Conservation (phyloP, 2,888 invertebrate genomes). For the Formica aserva region DNA sequence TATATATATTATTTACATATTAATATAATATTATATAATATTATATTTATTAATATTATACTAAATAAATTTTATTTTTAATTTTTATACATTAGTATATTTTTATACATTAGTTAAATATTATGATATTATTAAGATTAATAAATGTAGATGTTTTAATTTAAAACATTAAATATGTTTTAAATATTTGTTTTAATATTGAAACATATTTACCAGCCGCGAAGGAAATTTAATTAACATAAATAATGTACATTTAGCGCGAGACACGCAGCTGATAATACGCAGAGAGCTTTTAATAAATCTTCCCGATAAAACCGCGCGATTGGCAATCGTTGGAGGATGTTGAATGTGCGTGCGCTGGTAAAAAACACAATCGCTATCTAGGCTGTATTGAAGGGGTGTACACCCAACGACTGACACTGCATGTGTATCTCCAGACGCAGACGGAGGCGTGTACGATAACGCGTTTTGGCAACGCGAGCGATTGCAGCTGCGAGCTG, state of each 20-base stretch:
- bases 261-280: slow-evolving; percentile 28
- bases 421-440: slow-evolving; percentile 56
- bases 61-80: neutral
- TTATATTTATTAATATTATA: neutral
- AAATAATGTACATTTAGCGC: neutral
- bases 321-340: slow-evolving; percentile 31
- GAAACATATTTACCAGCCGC: neutral
- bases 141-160: neutral
- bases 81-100: neutral
- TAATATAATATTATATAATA: neutral
- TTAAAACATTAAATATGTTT: neutral
- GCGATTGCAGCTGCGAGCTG: slow-evolving; percentile 57
- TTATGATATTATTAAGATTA: neutral
- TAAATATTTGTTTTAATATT: neutral
- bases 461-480: slow-evolving; percentile 69
- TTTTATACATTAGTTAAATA: neutral
- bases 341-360: slow-evolving; percentile 32
- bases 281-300: slow-evolving; percentile 37
- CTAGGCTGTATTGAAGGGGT: slow-evolving; percentile 66
- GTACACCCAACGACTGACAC: slow-evolving; percentile 36
- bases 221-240: neutral
- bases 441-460: slow-evolving; percentile 71
- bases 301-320: slow-evolving; percentile 14
- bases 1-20: neutral
- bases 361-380: slow-evolving; percentile 61